Evolutionary conservation across 2,113 vertebrate species (phyloP).

Genomic region (Brevimyrus niger): DNA sequence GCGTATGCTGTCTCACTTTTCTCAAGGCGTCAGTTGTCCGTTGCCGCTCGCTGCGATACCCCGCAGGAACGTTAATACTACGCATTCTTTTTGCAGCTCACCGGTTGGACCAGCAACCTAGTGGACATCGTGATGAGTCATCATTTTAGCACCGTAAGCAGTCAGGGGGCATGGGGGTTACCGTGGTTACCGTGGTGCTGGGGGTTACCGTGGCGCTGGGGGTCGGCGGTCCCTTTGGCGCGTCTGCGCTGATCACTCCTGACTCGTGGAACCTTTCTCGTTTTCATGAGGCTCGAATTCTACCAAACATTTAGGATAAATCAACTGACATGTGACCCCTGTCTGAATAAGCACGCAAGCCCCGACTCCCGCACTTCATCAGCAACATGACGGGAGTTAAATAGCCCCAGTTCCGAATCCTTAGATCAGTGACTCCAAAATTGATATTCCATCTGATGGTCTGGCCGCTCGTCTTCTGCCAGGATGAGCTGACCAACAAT

Average conservation of each 20-base stretch:
- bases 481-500: constrained; percentile 88
- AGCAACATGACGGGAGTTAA: not conserved
- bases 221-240: not conserved
- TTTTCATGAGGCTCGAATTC: not conserved
- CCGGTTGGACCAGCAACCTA: constrained; percentile 86
- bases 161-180: constrained; percentile 19
- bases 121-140: constrained; percentile 86
- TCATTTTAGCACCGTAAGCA: constrained; percentile 89
- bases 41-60: constrained; percentile 2
- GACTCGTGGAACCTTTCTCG: not conserved
- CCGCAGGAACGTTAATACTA: not conserved
- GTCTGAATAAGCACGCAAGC: not conserved
- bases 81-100: constrained; percentile 61
- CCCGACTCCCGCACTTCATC: not conserved
- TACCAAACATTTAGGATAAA: not conserved
- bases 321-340: not conserved
- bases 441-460: not conserved
- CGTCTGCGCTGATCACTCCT: not conserved
- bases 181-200: too few species aligned
- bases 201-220: not conserved
- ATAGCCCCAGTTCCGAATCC: too few species aligned
- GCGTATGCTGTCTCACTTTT: not conserved
- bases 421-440: too few species aligned
- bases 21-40: not conserved
- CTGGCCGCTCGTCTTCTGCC: constrained; percentile 24